Evolutionary conservation across 2,113 vertebrate species (phyloP).

Genomic region (Psammodynastes pulverulentus): DNA sequence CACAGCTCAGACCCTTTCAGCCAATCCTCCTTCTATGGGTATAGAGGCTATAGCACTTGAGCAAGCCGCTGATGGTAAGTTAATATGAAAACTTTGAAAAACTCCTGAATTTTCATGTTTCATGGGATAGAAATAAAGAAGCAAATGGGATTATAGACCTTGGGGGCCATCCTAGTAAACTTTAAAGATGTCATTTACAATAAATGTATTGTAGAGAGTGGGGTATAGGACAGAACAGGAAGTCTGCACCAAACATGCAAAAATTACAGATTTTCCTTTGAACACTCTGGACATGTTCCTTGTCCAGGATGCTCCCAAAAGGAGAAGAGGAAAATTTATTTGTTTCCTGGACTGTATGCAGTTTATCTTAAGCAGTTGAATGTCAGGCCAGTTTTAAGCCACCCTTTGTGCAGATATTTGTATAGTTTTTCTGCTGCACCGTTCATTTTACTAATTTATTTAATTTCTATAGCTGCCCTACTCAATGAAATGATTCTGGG

Average conservation of each 20-base stretch:
- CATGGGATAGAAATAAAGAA: neutral
- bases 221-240: no score
- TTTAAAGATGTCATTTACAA: neutral
- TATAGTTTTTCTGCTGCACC: neutral
- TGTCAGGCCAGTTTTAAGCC: neutral
- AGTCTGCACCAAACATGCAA: no score
- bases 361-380: neutral
- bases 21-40: no score
- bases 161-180: neutral
- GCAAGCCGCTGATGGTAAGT: no score
- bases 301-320: neutral
- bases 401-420: neutral
- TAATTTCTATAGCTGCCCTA: no score
- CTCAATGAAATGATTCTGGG: no score
- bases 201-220: neutral
- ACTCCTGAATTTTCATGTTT: neutral
- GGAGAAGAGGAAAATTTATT: neutral
- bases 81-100: neutral
- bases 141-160: neutral
- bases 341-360: neutral
- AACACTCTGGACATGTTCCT: no score
- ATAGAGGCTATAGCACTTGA: no score
- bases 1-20: no score
- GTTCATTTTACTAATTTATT: neutral
- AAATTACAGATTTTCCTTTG: no score